Evolutionary conservation across 2,113 vertebrate species (phyloP).

Genomic region (Suncus etruscus): DNA sequence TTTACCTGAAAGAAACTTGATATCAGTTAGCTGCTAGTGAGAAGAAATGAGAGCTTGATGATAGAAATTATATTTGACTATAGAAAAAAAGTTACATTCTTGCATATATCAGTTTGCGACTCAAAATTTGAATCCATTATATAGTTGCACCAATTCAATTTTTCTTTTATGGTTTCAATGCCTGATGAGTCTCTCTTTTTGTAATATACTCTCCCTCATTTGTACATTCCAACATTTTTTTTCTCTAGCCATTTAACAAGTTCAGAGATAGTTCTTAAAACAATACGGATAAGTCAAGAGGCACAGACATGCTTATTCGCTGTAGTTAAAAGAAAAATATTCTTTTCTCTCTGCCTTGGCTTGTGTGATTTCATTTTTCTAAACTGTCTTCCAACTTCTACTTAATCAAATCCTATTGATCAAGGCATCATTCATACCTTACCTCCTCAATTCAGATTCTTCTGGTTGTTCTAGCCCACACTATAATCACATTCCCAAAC

Average conservation of each 20-base stretch:
- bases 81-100: conserved; percentile 78
- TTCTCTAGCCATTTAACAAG: conserved; percentile 32
- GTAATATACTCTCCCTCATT: conserved; percentile 50
- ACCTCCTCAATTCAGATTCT: neutral
- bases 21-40: conserved; percentile 68
- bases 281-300: conserved; percentile 44
- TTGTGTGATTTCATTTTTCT: neutral
- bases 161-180: conserved; percentile 68
- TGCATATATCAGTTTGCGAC: conserved; percentile 74
- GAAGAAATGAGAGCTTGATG: conserved; percentile 77
- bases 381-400: conserved; percentile 1
- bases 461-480: neutral
- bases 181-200: conserved; percentile 70
- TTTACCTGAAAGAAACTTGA: conserved; percentile 81
- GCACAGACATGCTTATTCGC: conserved; percentile 17
- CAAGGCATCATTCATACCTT: conserved; percentile 21
- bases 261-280: conserved; percentile 57
- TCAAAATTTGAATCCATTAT: conserved; percentile 76
- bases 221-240: conserved; percentile 41
- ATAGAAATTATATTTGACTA: conserved; percentile 80
- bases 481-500: neutral
- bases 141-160: conserved; percentile 71
- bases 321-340: neutral
- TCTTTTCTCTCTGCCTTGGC: neutral
- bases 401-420: conserved; percentile 61